Percentiles rank a stretch among this genome's conserved stretches.
Conservation (phyloP, 1,140 invertebrate species). For the Drosophila chauvacae region DNA sequence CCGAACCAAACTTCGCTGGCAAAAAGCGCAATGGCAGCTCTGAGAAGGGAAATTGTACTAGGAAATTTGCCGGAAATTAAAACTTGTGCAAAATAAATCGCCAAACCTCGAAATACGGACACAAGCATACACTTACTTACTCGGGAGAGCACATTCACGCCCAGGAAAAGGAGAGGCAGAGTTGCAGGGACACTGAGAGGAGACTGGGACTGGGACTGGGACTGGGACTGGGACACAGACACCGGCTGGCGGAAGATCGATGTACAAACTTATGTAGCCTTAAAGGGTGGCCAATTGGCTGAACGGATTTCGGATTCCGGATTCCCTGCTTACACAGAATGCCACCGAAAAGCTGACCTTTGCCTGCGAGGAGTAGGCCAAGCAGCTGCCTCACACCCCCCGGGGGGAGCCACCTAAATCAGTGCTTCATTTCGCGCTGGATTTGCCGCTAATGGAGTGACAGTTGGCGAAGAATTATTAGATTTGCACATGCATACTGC, state of each 20-base stretch:
- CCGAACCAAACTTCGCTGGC: constrained; percentile 13
- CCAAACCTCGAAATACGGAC: constrained; percentile 65
- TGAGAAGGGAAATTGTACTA: constrained; percentile 82
- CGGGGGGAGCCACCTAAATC: not conserved
- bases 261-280: constrained; percentile 18
- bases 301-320: not conserved
- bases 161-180: not conserved
- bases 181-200: not conserved
- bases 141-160: not conserved
- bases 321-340: constrained; percentile 21
- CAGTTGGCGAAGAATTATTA: constrained; percentile 81
- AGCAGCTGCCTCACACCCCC: not conserved
- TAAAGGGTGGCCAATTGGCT: constrained; percentile 19
- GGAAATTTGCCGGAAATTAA: constrained; percentile 85
- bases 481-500: constrained; percentile 72
- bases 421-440: constrained; percentile 32
- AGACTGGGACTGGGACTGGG: not conserved
- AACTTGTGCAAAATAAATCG: constrained; percentile 84
- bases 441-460: constrained; percentile 74
- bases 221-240: not conserved
- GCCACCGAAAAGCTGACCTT: constrained; percentile 21
- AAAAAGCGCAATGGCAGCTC: constrained; percentile 61
- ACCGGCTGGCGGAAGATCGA: constrained; percentile 52
- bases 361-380: not conserved
- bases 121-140: constrained; percentile 1